Evolutionary conservation across 2,888 invertebrate genomes (phyloP).

Genomic region (Eulithis prunata): DNA sequence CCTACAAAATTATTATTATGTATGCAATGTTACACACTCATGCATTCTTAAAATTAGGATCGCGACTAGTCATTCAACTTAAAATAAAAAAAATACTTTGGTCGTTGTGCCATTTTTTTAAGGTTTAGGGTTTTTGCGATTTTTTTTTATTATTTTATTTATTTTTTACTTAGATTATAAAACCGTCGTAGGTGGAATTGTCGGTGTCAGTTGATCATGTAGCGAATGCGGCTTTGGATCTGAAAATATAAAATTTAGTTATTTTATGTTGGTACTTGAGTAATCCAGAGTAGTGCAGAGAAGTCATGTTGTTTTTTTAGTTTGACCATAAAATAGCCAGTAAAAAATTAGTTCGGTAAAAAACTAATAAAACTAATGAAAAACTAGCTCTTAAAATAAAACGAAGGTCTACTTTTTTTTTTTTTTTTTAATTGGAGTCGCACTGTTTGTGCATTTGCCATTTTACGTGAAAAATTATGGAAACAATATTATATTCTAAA

Average conservation of each 20-base stretch:
- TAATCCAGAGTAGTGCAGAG: too few species aligned
- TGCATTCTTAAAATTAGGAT: conserved; percentile 46
- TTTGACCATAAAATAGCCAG: too few species aligned
- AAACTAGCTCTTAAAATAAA: too few species aligned
- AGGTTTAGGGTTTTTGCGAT: conserved; percentile 71
- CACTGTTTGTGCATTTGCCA: too few species aligned
- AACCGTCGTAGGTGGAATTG: conserved; percentile 71
- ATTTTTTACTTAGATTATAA: conserved; percentile 51
- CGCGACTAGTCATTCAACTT: conserved; percentile 72
- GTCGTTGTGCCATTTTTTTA: conserved; percentile 84
- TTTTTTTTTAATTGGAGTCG: too few species aligned
- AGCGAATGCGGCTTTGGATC: conserved; percentile 51
- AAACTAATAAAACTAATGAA: too few species aligned
- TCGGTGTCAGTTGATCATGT: conserved; percentile 77
- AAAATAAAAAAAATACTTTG: conserved; percentile 74
- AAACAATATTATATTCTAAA: too few species aligned
- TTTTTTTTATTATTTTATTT: conserved; percentile 63
- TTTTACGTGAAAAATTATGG: too few species aligned
- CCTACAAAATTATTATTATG: conserved; percentile 34
- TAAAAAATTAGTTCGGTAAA: too few species aligned
- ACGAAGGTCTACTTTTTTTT: too few species aligned
- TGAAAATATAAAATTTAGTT: conserved; percentile 48
- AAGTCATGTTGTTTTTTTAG: too few species aligned
- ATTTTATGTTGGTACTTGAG: too few species aligned
- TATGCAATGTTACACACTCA: conserved; percentile 31